Conservation (phyloP, 1,140 invertebrate species). For the Catajapyx aquilonaris region DNA sequence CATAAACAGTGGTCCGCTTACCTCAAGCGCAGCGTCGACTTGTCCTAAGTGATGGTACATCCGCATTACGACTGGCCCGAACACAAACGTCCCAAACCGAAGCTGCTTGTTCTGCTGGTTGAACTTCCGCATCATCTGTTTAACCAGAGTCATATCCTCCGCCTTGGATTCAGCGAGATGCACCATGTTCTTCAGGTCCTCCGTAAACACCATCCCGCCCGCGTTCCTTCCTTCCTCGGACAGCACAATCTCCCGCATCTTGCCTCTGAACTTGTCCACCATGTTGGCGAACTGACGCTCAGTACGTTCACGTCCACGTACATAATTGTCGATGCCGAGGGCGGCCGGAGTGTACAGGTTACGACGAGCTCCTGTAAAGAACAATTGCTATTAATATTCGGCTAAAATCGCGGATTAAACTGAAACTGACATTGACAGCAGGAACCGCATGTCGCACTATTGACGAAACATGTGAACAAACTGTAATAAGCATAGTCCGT, state of each 20-base stretch:
- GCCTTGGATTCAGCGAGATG: constrained; percentile 35
- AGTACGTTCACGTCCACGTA: constrained; percentile 24
- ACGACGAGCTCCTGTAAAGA: too few relatives aligned
- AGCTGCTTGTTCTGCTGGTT: constrained; percentile 44
- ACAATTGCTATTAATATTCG: too few relatives aligned
- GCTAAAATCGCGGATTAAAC: too few relatives aligned
- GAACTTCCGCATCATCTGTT: constrained; percentile 46
- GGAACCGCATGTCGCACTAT: too few relatives aligned
- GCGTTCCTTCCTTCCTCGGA: constrained; percentile 19
- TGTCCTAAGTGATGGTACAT: constrained; percentile 46
- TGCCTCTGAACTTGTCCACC: constrained; percentile 35
- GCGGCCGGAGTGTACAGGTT: constrained; percentile 27
- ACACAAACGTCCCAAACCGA: constrained; percentile 52
- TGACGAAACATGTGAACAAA: too few relatives aligned
- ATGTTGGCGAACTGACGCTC: constrained; percentile 33
- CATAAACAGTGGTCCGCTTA: too few relatives aligned
- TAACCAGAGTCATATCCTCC: constrained; percentile 37
- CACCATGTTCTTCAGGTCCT: constrained; percentile 63
- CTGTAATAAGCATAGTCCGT: too few relatives aligned
- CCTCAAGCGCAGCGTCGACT: constrained; percentile 37
- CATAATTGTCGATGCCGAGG: constrained; percentile 35
- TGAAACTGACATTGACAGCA: too few relatives aligned
- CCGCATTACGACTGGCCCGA: constrained; percentile 67
- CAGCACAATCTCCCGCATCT: constrained; percentile 38
- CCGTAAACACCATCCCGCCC: constrained; percentile 51